Percentiles rank a stretch among this genome's conserved stretches.
Evolutionary conservation across 2,888 invertebrate species (phyloP).

Genomic region (Drosophila parthenogenetica): DNA sequence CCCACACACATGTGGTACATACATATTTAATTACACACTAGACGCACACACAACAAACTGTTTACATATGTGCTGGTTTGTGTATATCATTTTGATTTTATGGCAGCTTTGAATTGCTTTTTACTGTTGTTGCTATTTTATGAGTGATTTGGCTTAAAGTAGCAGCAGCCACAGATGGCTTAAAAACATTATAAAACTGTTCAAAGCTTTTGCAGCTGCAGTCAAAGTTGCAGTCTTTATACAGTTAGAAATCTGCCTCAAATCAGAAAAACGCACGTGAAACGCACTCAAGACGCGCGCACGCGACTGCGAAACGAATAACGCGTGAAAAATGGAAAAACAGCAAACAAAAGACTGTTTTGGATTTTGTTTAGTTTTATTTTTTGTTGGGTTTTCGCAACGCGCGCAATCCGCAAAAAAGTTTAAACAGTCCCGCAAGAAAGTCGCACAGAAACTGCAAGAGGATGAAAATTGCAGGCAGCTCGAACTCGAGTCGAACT

Average conservation of each 20-base stretch:
- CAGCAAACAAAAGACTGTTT: no score
- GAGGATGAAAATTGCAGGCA: constrained; percentile 83
- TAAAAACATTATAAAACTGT: constrained; percentile 44
- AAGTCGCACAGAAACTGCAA: constrained; percentile 85
- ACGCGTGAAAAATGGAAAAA: constrained; percentile 26
- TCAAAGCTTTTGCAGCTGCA: constrained; percentile 54
- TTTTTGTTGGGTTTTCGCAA: constrained; percentile 54
- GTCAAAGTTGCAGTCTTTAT: constrained; percentile 20
- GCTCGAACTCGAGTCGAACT: constrained; percentile 58
- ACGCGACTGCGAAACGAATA: constrained; percentile 62
- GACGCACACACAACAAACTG: constrained; percentile 21
- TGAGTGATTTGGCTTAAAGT: constrained; percentile 60
- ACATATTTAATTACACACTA: constrained; percentile 35
- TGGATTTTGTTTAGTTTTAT: constrained; percentile 5
- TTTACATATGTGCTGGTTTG: not conserved
- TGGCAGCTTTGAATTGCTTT: constrained; percentile 71
- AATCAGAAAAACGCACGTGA: constrained; percentile 27
- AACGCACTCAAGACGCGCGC: constrained; percentile 66
- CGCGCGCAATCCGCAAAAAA: constrained; percentile 80
- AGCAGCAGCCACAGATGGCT: constrained; percentile 39
- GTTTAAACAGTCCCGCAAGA: constrained; percentile 85
- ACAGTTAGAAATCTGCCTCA: constrained; percentile 2
- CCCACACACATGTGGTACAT: constrained; percentile 34
- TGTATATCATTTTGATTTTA: constrained; percentile 71
- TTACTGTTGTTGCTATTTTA: constrained; percentile 70